phyloP scores from a whole-genome alignment of 2,888 invertebrate genomes.

The Zhengitettix transpicula region DNA sequence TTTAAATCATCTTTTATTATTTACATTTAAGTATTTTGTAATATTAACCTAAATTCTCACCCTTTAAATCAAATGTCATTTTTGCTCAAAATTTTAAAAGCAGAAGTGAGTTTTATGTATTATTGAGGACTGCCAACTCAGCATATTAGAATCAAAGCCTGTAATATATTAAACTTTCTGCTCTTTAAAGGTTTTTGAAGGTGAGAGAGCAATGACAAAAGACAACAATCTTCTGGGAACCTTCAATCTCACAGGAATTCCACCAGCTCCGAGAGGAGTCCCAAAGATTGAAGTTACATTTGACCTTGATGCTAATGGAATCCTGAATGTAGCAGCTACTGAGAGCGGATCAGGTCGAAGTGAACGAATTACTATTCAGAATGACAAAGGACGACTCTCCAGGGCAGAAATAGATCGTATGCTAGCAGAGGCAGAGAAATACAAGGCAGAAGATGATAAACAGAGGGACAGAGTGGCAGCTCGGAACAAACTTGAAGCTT shows the following conservation, averaged over 20 bases:
- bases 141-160: too few species aligned
- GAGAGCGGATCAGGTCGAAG: constrained; percentile 50
- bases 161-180: too few species aligned
- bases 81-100: too few species aligned
- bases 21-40: too few species aligned
- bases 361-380: constrained; percentile 65
- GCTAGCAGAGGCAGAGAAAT: constrained; percentile 56
- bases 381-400: constrained; percentile 64
- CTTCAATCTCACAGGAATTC: constrained; percentile 66
- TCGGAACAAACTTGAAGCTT: constrained; percentile 61
- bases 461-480: constrained; percentile 47
- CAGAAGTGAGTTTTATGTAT: too few species aligned
- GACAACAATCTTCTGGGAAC: constrained; percentile 77
- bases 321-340: constrained; percentile 46
- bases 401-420: constrained; percentile 69
- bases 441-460: constrained; percentile 53
- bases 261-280: constrained; percentile 67
- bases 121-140: too few species aligned
- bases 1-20: too few species aligned
- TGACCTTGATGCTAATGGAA: constrained; percentile 80
- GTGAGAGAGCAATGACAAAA: constrained; percentile 73
- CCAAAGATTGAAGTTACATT: constrained; percentile 69
- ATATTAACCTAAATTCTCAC: too few species aligned
- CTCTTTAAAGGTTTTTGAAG: constrained; percentile 44
- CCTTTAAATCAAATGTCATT: too few species aligned